Conservation (phyloP, 1,140 invertebrate species). For the Chrysomallon squamiferum region DNA sequence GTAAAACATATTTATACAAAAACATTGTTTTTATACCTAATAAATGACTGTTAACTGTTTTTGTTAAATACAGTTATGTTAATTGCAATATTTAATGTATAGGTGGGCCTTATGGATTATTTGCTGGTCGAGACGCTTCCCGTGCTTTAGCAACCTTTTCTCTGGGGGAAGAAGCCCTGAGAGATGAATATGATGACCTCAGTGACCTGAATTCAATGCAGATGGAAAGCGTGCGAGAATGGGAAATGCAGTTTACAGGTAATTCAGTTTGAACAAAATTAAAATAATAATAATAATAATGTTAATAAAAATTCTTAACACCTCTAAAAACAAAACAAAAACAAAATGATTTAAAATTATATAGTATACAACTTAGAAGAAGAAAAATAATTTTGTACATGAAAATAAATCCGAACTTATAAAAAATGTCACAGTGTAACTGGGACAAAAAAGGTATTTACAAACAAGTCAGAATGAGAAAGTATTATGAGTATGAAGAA, state of each 20-base stretch:
- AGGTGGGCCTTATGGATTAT: slow-evolving; percentile 93
- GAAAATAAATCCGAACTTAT: no score
- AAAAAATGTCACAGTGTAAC: no score
- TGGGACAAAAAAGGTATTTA: no score
- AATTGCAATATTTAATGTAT: no score
- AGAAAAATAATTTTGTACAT: no score
- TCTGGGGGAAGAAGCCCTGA: slow-evolving; percentile 75
- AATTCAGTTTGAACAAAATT: slow-evolving; percentile 26
- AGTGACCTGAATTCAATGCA: slow-evolving; percentile 86
- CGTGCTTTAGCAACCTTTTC: slow-evolving; percentile 90
- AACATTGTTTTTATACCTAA: no score
- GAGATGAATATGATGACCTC: slow-evolving; percentile 91
- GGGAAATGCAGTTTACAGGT: slow-evolving; percentile 97
- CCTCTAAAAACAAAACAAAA: background rate
- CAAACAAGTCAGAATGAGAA: no score
- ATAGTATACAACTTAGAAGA: background rate
- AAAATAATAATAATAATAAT: background rate
- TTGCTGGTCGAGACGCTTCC: slow-evolving; percentile 95
- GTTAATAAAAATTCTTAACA: background rate
- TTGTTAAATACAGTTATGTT: no score
- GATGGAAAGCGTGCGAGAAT: slow-evolving; percentile 80
- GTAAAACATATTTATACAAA: no score
- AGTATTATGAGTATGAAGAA: no score
- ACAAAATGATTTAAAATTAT: background rate
- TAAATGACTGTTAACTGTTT: no score